Base-by-base conservation (phyloP, 23 tunicate genomes). In the Corella eumyota region DNA sequence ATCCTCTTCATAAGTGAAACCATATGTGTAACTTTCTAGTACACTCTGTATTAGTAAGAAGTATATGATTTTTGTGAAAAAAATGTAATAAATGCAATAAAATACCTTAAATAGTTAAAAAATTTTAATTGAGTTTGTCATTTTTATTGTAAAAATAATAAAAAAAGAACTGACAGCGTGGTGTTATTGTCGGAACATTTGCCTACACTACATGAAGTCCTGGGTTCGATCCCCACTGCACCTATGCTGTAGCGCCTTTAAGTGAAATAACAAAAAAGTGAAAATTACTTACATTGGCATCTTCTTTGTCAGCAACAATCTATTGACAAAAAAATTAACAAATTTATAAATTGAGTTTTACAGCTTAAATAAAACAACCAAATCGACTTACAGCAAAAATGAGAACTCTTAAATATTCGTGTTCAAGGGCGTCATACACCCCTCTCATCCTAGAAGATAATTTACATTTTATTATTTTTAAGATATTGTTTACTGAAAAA, bases 401-500 rank as follows among this genome's bases (percentile, higher is more conserved):
- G 6, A 85, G 69, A 17, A 66, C 67, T 44, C 74, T 47, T 22
- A 85, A 48, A 64, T 69, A 85, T 58, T 85, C 94, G 28, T 70
- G 59, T 13, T 76, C 78, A 15, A 85, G 33, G 7, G 94, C 94
- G 64, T 85, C 83, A 40, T 76, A 85, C 15, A 85, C 84, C 34
- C 94, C 83, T 57, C 57, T 58, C 94, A 85, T 70, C 94, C 94
- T 78, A 30, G 6, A 67, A 45, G 58, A 45, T n/a, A 65, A 50
- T 17, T 15, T 25, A 17, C 25, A 19, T 57, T 56, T 56, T 0
- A 20, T n/a, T n/a, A n/a, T n/a, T n/a, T n/a, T n/a, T n/a, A n/a
- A n/a, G n/a, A n/a, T n/a, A n/a, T n/a, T n/a, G n/a, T n/a, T n/a
- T n/a, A n/a, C n/a, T n/a, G n/a, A n/a, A n/a, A n/a, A n/a, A n/a